These are phyloP conservation scores for Leptestheria dahalacensis DNA, from an alignment of 1,140 invertebrate species.

Conservation along the genomic window DNA sequence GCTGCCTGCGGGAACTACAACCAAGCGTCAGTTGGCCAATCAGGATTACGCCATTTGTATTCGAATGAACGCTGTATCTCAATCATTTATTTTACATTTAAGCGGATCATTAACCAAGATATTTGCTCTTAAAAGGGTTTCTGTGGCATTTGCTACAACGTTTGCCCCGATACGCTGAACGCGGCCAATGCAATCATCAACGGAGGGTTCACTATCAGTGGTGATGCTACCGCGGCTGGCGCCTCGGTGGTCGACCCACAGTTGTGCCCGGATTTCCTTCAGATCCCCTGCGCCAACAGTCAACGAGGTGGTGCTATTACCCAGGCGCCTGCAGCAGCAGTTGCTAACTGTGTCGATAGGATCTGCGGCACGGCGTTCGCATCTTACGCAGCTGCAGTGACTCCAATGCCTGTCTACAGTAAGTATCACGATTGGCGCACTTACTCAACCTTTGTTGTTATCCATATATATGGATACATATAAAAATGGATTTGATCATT, in stretches of 20 bases:
- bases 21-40: constrained; percentile 45
- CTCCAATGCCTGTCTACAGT: constrained; percentile 15
- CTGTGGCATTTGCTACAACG: constrained; percentile 11
- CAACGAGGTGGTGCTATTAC: neutral
- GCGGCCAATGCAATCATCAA: neutral
- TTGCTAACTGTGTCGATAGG: neutral
- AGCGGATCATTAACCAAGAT: neutral
- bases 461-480: no score
- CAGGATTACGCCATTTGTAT: constrained; percentile 60
- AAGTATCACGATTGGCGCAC: no score
- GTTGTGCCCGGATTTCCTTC: neutral
- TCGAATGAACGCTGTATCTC: constrained; percentile 33
- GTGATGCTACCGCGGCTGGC: neutral
- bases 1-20: neutral
- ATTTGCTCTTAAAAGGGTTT: neutral
- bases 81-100: neutral
- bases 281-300: constrained; percentile 6
- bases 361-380: constrained; percentile 1
- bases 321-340: neutral
- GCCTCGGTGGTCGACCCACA: neutral
- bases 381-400: neutral
- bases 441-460: no score
- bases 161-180: constrained; percentile 5
- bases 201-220: neutral
- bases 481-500: no score